Base-by-base conservation (phyloP, 2,113 vertebrate genomes). In the Hiodon alosoides region DNA sequence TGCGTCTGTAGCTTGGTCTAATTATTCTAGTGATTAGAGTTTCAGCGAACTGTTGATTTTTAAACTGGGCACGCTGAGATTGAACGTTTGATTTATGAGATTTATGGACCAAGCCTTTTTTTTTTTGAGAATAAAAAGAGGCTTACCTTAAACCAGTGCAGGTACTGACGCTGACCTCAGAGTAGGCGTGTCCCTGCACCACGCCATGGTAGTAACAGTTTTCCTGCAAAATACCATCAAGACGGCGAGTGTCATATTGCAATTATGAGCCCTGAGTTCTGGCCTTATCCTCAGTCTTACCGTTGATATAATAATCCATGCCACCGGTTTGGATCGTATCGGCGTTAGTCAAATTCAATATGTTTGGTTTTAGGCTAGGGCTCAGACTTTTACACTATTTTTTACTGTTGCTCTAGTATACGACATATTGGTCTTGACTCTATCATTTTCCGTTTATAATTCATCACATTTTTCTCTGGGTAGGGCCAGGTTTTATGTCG, bases 121-220 rank as follows among this genome's bases (percentile, higher is more conserved):
- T n/a, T 13, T 57, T 51, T 2, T 16, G 6, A 65, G 77, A 83
- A 78, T 77, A 53, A 60, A 67, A 78, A 80, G 58, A 74, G 76
- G 82, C 89, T 86, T 80, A 92, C 91, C 86, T 93, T 72, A 93
- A 75, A 59, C 88, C 90, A 48, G 83, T 59, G 11, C 91, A 93
- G 67, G 88, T 88, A 73, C 90, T 92, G 79, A 93, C 85, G 81
- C 81, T 91, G 81, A 91, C 88, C 3, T 90, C 90, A 0, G 91
- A 92, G 75, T 79, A 55, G 13, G 14, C 70, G 4, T 80, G 83
- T n/a, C 84, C 89, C 80, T 89, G 84, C 73, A 92, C 91, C 70
- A 86, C 83, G 3, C 91, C 91, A 9, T 93, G 91, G 84, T 93
- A 93, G 80, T 90, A 93, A 84, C 91, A 93, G 85, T 93, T 90